phyloP scores from a whole-genome alignment of 2,113 vertebrate genomes.

The Gobiocypris rarus region DNA sequence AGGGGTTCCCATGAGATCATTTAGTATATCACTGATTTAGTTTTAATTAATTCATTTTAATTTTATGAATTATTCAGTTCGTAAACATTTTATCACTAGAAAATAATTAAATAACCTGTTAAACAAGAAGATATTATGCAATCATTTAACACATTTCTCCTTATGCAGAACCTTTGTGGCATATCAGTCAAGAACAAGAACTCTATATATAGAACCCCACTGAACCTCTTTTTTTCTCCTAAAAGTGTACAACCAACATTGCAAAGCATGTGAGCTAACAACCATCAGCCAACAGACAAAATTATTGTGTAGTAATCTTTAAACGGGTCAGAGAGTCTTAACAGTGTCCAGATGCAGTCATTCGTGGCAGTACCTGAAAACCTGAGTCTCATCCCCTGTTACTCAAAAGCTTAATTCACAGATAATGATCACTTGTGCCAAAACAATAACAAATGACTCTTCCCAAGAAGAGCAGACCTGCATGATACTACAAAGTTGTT shows the following conservation, averaged over 20 bases:
- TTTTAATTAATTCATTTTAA: too few species aligned
- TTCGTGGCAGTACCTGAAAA: conserved; percentile 15
- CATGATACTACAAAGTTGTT: conserved; percentile 62
- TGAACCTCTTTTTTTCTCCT: too few species aligned
- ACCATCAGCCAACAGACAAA: conserved; percentile 18
- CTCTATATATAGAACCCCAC: too few species aligned
- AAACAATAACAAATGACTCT: conserved; percentile 46
- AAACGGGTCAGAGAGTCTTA: neutral
- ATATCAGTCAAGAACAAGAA: too few species aligned
- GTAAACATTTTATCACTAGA: too few species aligned
- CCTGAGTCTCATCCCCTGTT: conserved; percentile 58
- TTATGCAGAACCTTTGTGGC: too few species aligned
- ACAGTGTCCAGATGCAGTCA: conserved; percentile 15
- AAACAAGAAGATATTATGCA: too few species aligned
- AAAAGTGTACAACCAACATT: neutral
- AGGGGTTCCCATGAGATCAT: too few species aligned
- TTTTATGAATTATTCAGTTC: too few species aligned
- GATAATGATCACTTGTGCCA: conserved; percentile 33
- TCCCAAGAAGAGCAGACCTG: neutral
- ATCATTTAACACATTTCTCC: too few species aligned
- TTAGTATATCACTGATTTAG: too few species aligned
- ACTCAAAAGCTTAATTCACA: conserved; percentile 49
- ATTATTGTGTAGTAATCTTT: neutral
- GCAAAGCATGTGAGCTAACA: conserved; percentile 10
- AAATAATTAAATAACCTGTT: too few species aligned